Conservation (phyloP, 2,113 vertebrate genomes). For the Nyctibius bracteatus region DNA sequence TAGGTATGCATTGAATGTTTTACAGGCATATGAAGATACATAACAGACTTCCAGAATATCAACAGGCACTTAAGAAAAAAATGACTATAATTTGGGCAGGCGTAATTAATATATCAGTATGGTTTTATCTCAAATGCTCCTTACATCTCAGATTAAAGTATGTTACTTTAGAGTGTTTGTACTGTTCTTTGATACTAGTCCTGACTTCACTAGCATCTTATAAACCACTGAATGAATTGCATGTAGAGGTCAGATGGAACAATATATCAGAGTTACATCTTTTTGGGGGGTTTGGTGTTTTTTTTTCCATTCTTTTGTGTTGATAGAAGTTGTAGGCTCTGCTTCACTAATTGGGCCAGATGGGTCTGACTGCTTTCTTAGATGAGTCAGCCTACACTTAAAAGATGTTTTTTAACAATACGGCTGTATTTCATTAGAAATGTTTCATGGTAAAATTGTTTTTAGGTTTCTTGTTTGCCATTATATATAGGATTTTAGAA, state of each 20-base stretch:
- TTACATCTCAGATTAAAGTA: neutral
- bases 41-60: neutral
- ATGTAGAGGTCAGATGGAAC: neutral
- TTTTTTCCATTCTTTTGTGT: neutral
- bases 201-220: neutral
- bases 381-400: conserved; percentile 2
- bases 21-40: neutral
- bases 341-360: neutral
- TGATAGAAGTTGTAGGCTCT: neutral
- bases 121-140: neutral
- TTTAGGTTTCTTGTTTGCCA: neutral
- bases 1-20: neutral
- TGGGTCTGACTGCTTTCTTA: conserved; percentile 7
- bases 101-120: neutral
- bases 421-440: neutral
- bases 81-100: neutral
- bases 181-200: neutral
- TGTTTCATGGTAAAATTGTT: neutral
- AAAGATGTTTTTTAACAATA: neutral
- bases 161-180: neutral
- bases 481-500: neutral
- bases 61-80: neutral
- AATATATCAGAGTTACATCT: neutral
- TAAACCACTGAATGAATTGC: neutral
- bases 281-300: too few species aligned